Evolutionary conservation across 2,113 vertebrate genomes (phyloP).

Genomic region (Smithornis capensis): DNA sequence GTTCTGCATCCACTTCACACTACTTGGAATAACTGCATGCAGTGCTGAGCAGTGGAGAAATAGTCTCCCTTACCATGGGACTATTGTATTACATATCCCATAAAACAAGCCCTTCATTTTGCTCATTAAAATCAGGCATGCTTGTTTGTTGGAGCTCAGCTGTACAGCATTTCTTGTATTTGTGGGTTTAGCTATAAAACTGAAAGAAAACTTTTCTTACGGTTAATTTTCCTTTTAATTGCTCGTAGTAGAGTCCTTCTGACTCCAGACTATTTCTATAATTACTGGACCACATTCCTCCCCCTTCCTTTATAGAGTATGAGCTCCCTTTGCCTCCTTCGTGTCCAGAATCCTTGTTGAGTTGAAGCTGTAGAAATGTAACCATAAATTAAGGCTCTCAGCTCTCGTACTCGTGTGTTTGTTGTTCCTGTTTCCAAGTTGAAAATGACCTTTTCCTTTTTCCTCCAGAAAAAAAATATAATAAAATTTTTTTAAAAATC

Average conservation of each 20-base stretch:
- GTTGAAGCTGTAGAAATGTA: not conserved
- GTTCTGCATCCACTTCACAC: not conserved
- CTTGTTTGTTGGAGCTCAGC: constrained; percentile 39
- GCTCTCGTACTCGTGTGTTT: not conserved
- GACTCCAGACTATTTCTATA: constrained; percentile 28
- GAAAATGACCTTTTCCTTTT: not conserved
- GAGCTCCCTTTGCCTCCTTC: not conserved
- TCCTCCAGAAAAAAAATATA: not conserved
- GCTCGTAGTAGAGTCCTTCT: not conserved
- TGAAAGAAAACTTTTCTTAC: not conserved
- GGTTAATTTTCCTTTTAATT: constrained; percentile 52
- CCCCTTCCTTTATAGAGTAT: constrained; percentile 6
- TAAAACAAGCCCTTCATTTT: constrained; percentile 49
- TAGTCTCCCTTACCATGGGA: not conserved
- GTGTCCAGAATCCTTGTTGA: not conserved
- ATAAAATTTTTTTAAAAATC: not conserved
- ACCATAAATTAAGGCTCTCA: not conserved
- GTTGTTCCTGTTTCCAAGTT: not conserved
- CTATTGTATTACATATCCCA: constrained; percentile 43
- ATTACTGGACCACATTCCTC: constrained; percentile 28
- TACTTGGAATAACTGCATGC: not conserved
- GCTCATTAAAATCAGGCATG: constrained; percentile 46
- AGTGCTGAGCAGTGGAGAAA: not conserved
- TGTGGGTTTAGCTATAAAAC: constrained; percentile 57
- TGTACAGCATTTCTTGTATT: constrained; percentile 51